These are phyloP conservation scores for Promerops cafer DNA, from an alignment of 2,113 vertebrate species.

Conservation along the genomic window DNA sequence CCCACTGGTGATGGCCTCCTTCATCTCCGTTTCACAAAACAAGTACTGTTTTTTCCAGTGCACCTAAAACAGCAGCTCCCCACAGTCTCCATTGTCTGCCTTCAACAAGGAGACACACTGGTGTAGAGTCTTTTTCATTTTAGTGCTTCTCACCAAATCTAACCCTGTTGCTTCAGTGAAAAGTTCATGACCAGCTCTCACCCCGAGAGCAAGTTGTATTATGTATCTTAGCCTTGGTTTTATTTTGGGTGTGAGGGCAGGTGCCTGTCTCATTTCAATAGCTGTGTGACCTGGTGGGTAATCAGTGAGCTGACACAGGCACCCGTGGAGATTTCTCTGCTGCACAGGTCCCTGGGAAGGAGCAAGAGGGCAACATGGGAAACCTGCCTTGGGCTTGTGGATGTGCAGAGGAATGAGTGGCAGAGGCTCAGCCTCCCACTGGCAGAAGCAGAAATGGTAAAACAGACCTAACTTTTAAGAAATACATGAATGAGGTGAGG, in stretches of 20 bases:
- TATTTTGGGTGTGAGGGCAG: not conserved
- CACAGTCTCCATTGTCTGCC: not conserved
- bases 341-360: not conserved
- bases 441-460: not conserved
- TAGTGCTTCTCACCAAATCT: constrained; percentile 4
- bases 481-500: not conserved
- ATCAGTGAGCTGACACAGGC: not conserved
- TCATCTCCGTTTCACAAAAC: not conserved
- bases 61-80: not conserved
- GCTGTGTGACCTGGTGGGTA: not conserved
- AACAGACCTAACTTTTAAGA: not conserved
- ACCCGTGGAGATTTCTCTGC: not conserved
- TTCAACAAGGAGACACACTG: not conserved
- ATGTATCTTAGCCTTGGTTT: not conserved
- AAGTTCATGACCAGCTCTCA: not conserved
- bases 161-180: not conserved
- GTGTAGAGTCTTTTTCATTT: constrained; percentile 29
- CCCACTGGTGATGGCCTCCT: not conserved
- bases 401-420: not conserved
- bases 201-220: not conserved
- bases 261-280: not conserved
- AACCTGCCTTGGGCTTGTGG: not conserved
- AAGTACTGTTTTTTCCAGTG: not conserved
- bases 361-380: not conserved
- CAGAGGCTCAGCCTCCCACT: not conserved